Base-by-base conservation (phyloP, 2,888 invertebrate genomes). In the Octonoba sinensis region DNA sequence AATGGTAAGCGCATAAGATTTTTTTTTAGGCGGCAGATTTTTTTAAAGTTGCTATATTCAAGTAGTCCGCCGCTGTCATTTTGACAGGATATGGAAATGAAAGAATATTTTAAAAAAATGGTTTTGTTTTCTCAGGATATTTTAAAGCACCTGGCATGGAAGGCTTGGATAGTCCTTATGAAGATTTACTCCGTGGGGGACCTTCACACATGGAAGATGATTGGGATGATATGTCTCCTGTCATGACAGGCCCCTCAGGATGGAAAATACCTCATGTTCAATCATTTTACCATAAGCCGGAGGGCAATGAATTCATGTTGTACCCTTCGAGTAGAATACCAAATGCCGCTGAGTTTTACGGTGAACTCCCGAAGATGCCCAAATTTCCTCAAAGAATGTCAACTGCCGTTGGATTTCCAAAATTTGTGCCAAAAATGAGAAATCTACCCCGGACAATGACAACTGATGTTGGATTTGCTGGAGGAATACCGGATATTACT, bases 121-220 rank as follows among this genome's bases (percentile, higher is more conserved):
- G 3, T 54, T 54, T 54, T 20, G 36, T 51, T 49, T 13, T 51
- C 54, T 27, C 18, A 79, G 79, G 79, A 4, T 81, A 73, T 16
- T 81, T 81, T 36, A 73, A 69, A 69, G 79, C 65, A 13, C 79
- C 79, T 13, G 79, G 73, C 24, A 81, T 81, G 79, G 73, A 73
- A 64, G 69, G 24, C 18, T 18, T 81, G 62, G 69, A 73, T 67
- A 67, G 66, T 36, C 79, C 79, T 16, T 56, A 66, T 47, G 67
- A 67, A 18, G 69, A 81, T 69, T 62, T 81, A 13, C 69, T 81
- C 44, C 73, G 79, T 4, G 49, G 73, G 56, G 79, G 79, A 4
- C 56, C 67, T 6, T 15, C 57, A 16, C 11, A n/a, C 18, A 36
- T 27, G 8, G 15, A 27, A 51, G 51, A 60, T 1, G 49, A 72